phyloP scores from a whole-genome alignment of 2,888 invertebrate genomes.

The Antheraea assamensis region DNA sequence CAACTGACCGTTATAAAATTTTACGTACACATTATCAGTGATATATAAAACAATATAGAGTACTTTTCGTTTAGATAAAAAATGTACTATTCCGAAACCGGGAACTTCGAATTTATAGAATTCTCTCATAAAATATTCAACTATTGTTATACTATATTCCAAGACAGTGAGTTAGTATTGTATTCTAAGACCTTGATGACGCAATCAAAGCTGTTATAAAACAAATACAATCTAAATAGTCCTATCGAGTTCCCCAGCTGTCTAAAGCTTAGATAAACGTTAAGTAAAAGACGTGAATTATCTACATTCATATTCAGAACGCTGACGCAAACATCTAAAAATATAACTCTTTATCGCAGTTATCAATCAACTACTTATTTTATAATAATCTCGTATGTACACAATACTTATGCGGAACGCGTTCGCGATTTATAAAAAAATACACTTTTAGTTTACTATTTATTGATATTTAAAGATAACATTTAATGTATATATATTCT shows the following conservation, averaged over 20 bases:
- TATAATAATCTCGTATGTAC: neutral
- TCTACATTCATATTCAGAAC: neutral
- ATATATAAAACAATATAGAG: too few species aligned
- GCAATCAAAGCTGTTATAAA: neutral
- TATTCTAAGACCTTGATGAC: neutral
- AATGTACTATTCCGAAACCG: too few species aligned
- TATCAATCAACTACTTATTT: neutral
- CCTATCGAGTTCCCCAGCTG: neutral
- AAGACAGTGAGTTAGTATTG: neutral
- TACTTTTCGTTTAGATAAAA: too few species aligned
- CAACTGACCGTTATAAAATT: too few species aligned
- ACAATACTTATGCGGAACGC: too few species aligned
- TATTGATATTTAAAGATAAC: too few species aligned
- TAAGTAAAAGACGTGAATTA: neutral
- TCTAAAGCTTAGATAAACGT: neutral
- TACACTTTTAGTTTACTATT: too few species aligned
- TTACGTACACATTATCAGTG: too few species aligned
- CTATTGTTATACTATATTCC: neutral
- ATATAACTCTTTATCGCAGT: neutral
- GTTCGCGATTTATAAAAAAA: too few species aligned
- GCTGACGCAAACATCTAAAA: neutral
- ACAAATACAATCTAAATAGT: neutral
- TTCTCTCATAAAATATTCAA: neutral
- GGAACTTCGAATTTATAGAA: neutral
- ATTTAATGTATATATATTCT: too few species aligned